phyloP scores from a whole-genome alignment of 1,140 invertebrate species.

The Laupala kohalensis region DNA sequence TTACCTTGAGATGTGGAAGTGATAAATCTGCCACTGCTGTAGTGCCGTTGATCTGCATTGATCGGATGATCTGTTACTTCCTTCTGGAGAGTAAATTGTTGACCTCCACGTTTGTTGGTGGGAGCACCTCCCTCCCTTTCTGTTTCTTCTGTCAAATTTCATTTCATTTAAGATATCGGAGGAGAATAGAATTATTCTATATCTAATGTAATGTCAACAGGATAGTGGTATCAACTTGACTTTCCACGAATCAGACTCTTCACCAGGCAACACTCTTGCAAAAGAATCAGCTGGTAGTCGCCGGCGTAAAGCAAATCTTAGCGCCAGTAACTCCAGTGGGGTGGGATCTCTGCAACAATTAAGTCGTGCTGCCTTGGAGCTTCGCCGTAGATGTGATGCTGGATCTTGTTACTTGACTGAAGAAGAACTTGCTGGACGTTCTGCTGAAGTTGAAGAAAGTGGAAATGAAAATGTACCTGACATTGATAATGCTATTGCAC shows the following conservation, averaged over 20 bases:
- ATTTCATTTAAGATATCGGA: too few relatives aligned
- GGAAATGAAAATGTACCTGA: background rate
- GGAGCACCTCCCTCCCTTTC: too few relatives aligned
- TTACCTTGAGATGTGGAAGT: too few relatives aligned
- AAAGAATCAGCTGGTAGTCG: background rate
- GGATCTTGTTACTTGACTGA: background rate
- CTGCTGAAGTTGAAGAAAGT: background rate
- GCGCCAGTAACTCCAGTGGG: background rate
- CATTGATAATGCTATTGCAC: background rate
- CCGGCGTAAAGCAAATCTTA: constrained; percentile 1
- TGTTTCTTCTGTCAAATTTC: too few relatives aligned
- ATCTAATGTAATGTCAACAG: too few relatives aligned
- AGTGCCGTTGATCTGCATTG: too few relatives aligned
- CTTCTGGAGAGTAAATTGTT: too few relatives aligned
- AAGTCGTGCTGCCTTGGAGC: background rate
- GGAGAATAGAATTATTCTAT: too few relatives aligned
- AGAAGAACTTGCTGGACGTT: background rate
- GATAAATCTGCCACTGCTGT: too few relatives aligned
- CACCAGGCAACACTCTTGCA: background rate
- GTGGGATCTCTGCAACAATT: background rate
- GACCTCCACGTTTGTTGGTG: too few relatives aligned
- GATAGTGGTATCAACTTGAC: constrained; percentile 63
- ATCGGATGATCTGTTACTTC: too few relatives aligned
- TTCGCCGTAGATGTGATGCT: background rate
- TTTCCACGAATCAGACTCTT: constrained; percentile 38